phyloP scores from a whole-genome alignment of 53 echinoderm and acorn worm species.

The Hippasteria phrygiana region DNA sequence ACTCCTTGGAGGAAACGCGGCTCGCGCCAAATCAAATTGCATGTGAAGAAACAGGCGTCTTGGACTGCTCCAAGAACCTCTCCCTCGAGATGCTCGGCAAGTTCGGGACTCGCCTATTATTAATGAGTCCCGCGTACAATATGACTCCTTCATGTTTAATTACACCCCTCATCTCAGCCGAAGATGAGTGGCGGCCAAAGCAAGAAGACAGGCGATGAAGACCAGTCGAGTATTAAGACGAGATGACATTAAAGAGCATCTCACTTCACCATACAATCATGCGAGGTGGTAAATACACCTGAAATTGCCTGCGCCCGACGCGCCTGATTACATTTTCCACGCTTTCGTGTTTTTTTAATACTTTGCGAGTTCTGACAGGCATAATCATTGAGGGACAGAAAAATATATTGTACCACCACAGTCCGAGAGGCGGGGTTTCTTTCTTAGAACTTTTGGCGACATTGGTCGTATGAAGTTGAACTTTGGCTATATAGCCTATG shows the following conservation, averaged over 20 bases:
- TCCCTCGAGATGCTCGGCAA: not conserved
- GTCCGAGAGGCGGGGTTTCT: too few relatives aligned
- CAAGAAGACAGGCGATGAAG: slow-evolving; percentile 35
- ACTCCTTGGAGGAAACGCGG: not conserved
- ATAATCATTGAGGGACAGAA: too few relatives aligned
- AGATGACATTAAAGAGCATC: not conserved
- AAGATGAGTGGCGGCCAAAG: slow-evolving; percentile 42
- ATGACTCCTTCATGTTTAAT: slow-evolving; percentile 51
- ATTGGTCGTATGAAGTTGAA: too few relatives aligned
- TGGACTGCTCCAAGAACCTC: not conserved
- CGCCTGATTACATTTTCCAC: not conserved
- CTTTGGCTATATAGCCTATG: too few relatives aligned
- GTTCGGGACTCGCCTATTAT: slow-evolving; percentile 37
- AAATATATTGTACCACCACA: too few relatives aligned
- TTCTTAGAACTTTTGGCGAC: too few relatives aligned
- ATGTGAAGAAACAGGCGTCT: slow-evolving; percentile 9
- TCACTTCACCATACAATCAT: not conserved
- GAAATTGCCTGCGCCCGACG: not conserved
- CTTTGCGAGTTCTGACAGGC: too few relatives aligned
- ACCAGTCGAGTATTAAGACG: slow-evolving; percentile 12
- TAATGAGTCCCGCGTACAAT: slow-evolving; percentile 22
- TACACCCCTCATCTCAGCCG: slow-evolving; percentile 34
- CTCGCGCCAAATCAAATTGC: not conserved
- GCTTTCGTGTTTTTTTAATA: too few relatives aligned
- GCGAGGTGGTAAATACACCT: not conserved